A percentile compares a stretch with the other conserved stretches of the same genome.
These are phyloP conservation scores for Alauda arvensis DNA, from an alignment of 2,797 vertebrate species.

Conservation along the genomic window DNA sequence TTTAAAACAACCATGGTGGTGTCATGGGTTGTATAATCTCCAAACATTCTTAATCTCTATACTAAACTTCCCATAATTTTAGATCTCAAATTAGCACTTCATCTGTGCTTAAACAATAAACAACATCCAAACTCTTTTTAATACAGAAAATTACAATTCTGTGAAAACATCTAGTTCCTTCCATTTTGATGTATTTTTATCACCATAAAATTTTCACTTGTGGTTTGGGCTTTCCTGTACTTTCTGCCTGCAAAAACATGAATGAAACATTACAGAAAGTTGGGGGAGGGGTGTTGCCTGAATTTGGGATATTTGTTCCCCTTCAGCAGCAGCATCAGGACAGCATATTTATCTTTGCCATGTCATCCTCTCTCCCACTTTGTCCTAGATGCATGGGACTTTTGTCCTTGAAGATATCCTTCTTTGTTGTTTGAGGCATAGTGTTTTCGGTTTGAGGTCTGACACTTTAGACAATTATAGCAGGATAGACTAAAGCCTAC, in stretches of 20 bases:
- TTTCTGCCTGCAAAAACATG: background rate
- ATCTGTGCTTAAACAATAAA: background rate
- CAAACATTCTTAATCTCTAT: background rate
- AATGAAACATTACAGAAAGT: background rate
- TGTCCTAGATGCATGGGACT: background rate
- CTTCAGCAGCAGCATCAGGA: background rate
- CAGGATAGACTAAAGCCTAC: background rate
- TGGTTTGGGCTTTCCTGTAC: background rate
- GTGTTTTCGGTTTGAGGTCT: background rate
- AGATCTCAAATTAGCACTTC: background rate
- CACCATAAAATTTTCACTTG: background rate
- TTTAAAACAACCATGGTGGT: conserved; percentile 22
- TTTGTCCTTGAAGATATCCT: background rate
- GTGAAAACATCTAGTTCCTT: background rate
- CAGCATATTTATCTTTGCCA: background rate
- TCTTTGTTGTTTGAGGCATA: background rate
- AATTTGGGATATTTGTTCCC: background rate
- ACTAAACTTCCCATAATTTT: conserved; percentile 6
- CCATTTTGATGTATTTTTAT: background rate
- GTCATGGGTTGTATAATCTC: conserved; percentile 9
- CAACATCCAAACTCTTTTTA: background rate
- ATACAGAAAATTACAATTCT: background rate
- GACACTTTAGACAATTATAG: background rate
- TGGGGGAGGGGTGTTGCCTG: background rate
- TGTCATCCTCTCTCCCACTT: background rate